Percentiles rank a stretch among this genome's conserved stretches.
These are phyloP conservation scores for Conus ventricosus DNA, from an alignment of 1,140 invertebrate species.

Conservation along the genomic window DNA sequence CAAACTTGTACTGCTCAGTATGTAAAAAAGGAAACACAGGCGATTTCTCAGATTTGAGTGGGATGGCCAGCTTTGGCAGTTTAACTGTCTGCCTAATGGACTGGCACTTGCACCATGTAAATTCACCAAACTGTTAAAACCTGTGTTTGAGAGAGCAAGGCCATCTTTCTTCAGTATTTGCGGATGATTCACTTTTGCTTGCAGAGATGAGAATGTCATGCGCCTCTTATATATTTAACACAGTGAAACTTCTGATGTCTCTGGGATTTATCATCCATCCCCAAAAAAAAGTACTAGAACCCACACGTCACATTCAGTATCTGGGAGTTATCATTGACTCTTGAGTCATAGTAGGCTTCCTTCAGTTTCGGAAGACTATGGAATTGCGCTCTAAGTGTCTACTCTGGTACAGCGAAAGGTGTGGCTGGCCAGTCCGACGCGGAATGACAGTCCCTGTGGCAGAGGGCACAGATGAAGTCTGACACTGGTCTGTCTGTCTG, in stretches of 20 bases:
- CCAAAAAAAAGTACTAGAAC: slow-evolving; percentile 20
- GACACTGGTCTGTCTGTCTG: no score
- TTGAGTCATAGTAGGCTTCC: no score
- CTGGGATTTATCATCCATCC: slow-evolving; percentile 29
- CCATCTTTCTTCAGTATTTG: slow-evolving; percentile 18
- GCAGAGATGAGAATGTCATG: background rate
- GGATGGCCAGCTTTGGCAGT: slow-evolving; percentile 40
- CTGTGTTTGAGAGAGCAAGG: slow-evolving; percentile 27
- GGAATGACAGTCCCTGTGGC: no score
- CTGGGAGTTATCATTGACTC: slow-evolving; percentile 22
- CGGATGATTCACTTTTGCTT: slow-evolving; percentile 35
- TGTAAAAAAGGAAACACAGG: slow-evolving; percentile 24
- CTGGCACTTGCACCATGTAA: slow-evolving; percentile 27
- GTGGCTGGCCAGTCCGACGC: no score
- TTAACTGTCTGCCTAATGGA: slow-evolving; percentile 52
- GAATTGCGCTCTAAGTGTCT: no score
- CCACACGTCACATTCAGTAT: slow-evolving; percentile 4
- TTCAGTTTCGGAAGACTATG: no score
- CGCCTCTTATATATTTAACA: background rate
- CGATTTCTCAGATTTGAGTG: slow-evolving; percentile 48
- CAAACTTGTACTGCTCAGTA: slow-evolving; percentile 37
- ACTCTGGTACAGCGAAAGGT: no score
- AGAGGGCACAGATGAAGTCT: no score
- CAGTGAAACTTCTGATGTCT: background rate
- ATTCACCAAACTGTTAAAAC: slow-evolving; percentile 47